Evolutionary conservation across 1,140 invertebrate species (phyloP), one percentile per base, ranked within the genome.

Genomic region (Drosophila orena): DNA sequence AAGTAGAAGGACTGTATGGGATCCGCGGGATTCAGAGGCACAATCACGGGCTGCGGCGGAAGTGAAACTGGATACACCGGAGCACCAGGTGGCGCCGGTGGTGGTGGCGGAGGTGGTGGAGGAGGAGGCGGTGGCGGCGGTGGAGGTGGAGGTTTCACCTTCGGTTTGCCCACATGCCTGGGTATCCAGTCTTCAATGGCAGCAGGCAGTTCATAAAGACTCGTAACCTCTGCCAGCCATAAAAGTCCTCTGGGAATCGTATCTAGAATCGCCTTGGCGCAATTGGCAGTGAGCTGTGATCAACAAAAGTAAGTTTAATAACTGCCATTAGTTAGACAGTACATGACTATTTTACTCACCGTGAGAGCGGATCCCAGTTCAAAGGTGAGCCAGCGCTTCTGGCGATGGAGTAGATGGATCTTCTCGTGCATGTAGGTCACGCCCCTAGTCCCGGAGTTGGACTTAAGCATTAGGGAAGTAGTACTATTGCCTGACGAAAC

Each of bases 311-410:
- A 10, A 30, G 30, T 27, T 6, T 6, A 27, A 27, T 30, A 30
- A 10, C 7, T 10, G 7, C 7, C 8, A 30, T 30, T 3, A 30
- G 2, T 10, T 30, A 30, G 8, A 3, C 2, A 3, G 2, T 30
- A 30, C 2, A 30, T 30, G 8, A 30, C 2, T 30, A 30, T 30
- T 27, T 30, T 10, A 75, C 83, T 62, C 11, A 88, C 83, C 11
- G 83, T 83, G 0, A 88, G 7, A 1, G 84, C 27, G 6, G 66
- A 53, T 15, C 83, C 79, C 62, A 79, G 38, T 5, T 88, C 83
- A 6, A 83, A 88, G 24, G 77, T 81, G 14, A 88, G 84, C 83
- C 83, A 88, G 12, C 83, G 66, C 49, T 88, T 88, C n/a, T 83
- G 66, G 1, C 83, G 71, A 15, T 66, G 60, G 17, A 88, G 43